Percentiles rank a stretch among this genome's conserved stretches.
These are phyloP conservation scores for Polypterus bichir DNA, from an alignment of 2,113 vertebrate genomes.

Conservation along the genomic window DNA sequence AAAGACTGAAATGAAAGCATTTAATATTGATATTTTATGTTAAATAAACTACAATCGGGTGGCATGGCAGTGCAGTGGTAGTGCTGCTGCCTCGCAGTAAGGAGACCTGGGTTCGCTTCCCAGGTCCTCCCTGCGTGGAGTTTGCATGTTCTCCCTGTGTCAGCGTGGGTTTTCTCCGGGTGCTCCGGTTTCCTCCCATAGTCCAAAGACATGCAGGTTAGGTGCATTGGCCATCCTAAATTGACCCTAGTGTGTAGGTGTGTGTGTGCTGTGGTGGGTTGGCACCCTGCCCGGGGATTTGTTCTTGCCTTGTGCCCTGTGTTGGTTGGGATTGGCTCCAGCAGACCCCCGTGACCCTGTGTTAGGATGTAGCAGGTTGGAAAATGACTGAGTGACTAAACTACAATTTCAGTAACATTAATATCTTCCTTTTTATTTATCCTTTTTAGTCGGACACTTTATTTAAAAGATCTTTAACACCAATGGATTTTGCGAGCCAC, in stretches of 20 bases:
- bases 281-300: neutral
- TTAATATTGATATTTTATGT: too few relatives aligned
- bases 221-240: too few relatives aligned
- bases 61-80: too few relatives aligned
- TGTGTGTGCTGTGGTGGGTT: neutral
- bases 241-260: neutral
- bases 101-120: too few relatives aligned
- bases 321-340: neutral
- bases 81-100: too few relatives aligned
- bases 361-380: neutral
- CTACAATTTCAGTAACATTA: neutral
- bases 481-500: constrained; percentile 44
- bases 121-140: too few relatives aligned
- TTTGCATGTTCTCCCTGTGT: too few relatives aligned
- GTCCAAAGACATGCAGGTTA: too few relatives aligned
- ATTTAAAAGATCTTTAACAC: constrained; percentile 47
- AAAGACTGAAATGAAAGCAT: too few relatives aligned
- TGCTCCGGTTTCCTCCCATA: too few relatives aligned
- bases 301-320: neutral
- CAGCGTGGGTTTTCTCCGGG: too few relatives aligned
- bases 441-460: constrained; percentile 41
- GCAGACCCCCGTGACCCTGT: neutral
- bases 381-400: neutral
- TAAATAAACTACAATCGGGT: too few relatives aligned
- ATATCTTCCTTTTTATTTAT: constrained; percentile 13